Evolutionary conservation across 2,888 invertebrate genomes (phyloP).

Genomic region (Noctua pronuba): DNA sequence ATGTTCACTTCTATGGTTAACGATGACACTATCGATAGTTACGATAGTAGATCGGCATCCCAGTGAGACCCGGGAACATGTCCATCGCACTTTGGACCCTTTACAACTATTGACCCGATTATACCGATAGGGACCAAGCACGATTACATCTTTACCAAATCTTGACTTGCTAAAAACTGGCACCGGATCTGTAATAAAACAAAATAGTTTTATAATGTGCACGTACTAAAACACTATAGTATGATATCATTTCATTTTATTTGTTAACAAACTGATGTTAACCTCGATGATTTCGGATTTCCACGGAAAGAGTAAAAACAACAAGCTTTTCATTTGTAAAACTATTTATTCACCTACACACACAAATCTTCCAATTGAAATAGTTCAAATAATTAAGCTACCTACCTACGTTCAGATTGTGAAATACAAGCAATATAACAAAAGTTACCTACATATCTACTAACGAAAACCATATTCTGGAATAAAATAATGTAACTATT

Average conservation of each 20-base stretch:
- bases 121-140: slow-evolving; percentile 35
- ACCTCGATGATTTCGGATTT: no score
- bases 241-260: no score
- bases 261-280: not conserved
- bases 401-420: not conserved
- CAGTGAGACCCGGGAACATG: slow-evolving; percentile 40
- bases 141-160: slow-evolving; percentile 35
- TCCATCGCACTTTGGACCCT: slow-evolving; percentile 64
- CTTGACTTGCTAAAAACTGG: slow-evolving; percentile 29
- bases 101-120: slow-evolving; percentile 23
- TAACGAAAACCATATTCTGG: not conserved
- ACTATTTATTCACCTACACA: not conserved
- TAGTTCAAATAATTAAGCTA: not conserved
- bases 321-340: no score
- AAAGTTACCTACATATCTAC: not conserved
- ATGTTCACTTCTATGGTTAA: slow-evolving; percentile 4
- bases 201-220: not conserved
- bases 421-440: not conserved
- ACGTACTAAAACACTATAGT: no score
- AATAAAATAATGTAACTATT: not conserved
- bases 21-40: slow-evolving; percentile 31
- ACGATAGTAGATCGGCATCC: slow-evolving; percentile 45
- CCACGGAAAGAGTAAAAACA: not conserved
- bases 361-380: not conserved
- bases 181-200: not conserved